Evolutionary conservation across 2,797 vertebrate genomes (phyloP), one percentile per base, ranked within the genome.

Genomic region (Halcyon smyrnensis): DNA sequence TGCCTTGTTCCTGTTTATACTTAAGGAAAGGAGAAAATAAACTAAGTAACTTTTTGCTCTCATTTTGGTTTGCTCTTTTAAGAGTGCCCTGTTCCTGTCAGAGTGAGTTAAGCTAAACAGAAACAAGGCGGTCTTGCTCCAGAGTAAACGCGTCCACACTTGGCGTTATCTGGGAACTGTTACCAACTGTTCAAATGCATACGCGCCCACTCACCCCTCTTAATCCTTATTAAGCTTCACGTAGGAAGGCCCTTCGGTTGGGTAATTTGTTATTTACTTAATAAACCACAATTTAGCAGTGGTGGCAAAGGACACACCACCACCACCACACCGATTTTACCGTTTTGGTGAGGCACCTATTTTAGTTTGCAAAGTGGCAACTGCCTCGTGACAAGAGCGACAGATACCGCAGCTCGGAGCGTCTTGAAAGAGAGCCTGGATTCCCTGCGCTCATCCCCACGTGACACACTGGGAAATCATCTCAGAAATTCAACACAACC

Each of bases 1-100:
- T 71, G 71, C 64, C 89, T 48, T 76, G 70, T 90, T 96, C 94
- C 93, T 96, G 92, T 97, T 96, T 97, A 96, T 95, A 82, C 43
- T 94, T 51, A 3, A 11, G 73, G 36, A 88, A 93, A 89, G 87
- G 70, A 82, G 73, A 94, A 96, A 95, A 95, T 88, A 93, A 97
- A 94, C 84, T 11, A 64, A 54, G 54, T 48, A 68, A 81, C 81
- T 82, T 88, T 84, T 34, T 17, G 43, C 62, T 78, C 85, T 89
- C 34, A 3, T 93, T 95, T 71, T 84, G 59, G 79, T 94, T 82
- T 88, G 73, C 21, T 75, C 63, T 90, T 91, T 87, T 60, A 81
- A 80, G 89, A 86, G 53, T 43, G 83, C 76, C 43, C 90, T 76
- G 83, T 34, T 95, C 68, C 93, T 94, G 96, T 96, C 95, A 89